phyloP scores from a whole-genome alignment of 2,797 vertebrate species.

The Nannoperca obscura region DNA sequence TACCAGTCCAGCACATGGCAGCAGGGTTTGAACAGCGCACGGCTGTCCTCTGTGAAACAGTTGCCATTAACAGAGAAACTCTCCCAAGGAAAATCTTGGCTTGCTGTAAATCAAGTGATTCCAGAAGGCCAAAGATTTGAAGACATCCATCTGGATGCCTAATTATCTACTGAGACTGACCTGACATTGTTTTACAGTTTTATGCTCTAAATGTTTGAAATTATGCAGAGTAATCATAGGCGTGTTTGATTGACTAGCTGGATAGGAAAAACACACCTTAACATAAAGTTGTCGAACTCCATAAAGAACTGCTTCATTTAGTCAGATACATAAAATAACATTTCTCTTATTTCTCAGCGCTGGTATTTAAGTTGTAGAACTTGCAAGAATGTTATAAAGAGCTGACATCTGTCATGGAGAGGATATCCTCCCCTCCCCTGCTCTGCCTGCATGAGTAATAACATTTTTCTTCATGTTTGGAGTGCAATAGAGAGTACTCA shows the following conservation, averaged over 20 bases:
- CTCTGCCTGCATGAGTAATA: slow-evolving; percentile 35
- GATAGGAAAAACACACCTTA: background rate
- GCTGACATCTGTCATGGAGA: slow-evolving; percentile 28
- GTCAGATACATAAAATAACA: slow-evolving; percentile 3
- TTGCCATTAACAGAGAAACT: slow-evolving; percentile 26
- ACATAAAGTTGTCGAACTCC: background rate
- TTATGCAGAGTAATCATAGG: background rate
- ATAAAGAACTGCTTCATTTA: slow-evolving; percentile 10
- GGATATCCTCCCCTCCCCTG: slow-evolving; percentile 11
- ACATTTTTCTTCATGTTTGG: slow-evolving; percentile 34
- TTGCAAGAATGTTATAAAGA: slow-evolving; percentile 25
- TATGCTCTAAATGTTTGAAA: slow-evolving; percentile 25
- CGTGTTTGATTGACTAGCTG: slow-evolving; percentile 1
- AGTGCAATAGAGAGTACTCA: slow-evolving; percentile 15
- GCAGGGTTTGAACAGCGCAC: slow-evolving; percentile 37
- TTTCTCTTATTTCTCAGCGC: background rate
- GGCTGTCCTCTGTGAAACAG: slow-evolving; percentile 39
- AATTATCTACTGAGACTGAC: slow-evolving; percentile 52
- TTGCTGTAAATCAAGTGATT: slow-evolving; percentile 15
- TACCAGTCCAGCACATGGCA: slow-evolving; percentile 38
- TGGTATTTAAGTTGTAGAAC: slow-evolving; percentile 39
- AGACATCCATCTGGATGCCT: slow-evolving; percentile 38
- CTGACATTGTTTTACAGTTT: slow-evolving; percentile 23
- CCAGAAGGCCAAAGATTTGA: slow-evolving; percentile 24
- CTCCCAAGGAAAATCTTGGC: background rate